Percentiles rank a stretch among this genome's conserved stretches.
Conservation (phyloP, 2,888 invertebrate genomes). For the Eristalis intricaria region DNA sequence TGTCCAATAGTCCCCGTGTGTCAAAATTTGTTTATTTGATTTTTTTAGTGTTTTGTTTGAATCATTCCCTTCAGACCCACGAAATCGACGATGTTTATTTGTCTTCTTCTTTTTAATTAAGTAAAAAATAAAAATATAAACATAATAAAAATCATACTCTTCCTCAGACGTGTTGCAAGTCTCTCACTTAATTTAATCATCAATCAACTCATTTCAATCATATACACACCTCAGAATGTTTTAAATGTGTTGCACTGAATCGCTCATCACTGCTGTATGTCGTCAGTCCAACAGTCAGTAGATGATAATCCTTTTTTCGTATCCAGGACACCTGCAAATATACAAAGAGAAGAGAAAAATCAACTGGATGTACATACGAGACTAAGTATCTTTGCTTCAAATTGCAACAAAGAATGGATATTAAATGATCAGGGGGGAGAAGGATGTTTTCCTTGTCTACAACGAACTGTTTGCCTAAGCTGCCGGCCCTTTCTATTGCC, state of each 20-base stretch:
- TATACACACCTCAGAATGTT: constrained; percentile 89
- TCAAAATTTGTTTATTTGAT: too few relatives aligned
- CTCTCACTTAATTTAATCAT: too few relatives aligned
- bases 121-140: too few relatives aligned
- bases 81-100: too few relatives aligned
- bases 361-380: neutral
- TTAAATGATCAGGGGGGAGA: neutral
- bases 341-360: constrained; percentile 22
- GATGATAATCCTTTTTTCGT: constrained; percentile 91
- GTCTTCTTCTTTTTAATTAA: too few relatives aligned
- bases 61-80: too few relatives aligned
- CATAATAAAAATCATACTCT: too few relatives aligned
- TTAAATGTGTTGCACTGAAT: constrained; percentile 92
- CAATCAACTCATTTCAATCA: too few relatives aligned
- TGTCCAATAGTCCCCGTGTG: too few relatives aligned
- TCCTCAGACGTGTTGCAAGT: too few relatives aligned
- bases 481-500: neutral
- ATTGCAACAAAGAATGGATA: neutral
- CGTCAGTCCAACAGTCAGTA: constrained; percentile 92
- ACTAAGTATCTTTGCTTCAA: neutral
- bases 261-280: constrained; percentile 95
- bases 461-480: neutral
- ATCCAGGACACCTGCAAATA: constrained; percentile 90
- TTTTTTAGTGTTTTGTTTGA: too few relatives aligned
- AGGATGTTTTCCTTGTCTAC: neutral